phyloP scores from a whole-genome alignment of 2,888 invertebrate species.

The Lottia scabra region DNA sequence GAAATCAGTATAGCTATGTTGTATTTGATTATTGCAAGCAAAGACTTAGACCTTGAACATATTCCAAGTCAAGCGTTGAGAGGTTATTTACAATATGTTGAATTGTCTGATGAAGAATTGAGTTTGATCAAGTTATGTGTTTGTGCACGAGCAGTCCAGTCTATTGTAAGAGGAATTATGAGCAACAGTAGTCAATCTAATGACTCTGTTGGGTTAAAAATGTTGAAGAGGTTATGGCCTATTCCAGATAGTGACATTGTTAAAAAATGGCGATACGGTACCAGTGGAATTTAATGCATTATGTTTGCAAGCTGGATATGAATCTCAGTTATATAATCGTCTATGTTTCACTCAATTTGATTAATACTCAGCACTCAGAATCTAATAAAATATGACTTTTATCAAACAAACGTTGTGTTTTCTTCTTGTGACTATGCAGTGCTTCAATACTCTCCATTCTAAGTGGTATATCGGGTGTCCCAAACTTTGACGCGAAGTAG shows the following conservation, averaged over 20 bases:
- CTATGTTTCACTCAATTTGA: too few relatives aligned
- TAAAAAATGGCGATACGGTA: neutral
- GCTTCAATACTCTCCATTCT: too few relatives aligned
- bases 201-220: neutral
- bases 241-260: neutral
- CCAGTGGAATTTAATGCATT: too few relatives aligned
- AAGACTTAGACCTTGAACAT: neutral
- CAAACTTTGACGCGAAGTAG: too few relatives aligned
- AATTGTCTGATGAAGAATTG: neutral
- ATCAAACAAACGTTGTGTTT: too few relatives aligned
- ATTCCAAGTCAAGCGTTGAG: neutral
- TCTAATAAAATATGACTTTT: too few relatives aligned
- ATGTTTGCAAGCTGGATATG: too few relatives aligned
- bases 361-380: too few relatives aligned
- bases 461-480: too few relatives aligned
- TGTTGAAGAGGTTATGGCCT: neutral
- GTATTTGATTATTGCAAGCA: neutral
- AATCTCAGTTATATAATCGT: too few relatives aligned
- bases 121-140: neutral
- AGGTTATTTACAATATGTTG: neutral
- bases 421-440: too few relatives aligned
- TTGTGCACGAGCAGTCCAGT: neutral
- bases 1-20: neutral
- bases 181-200: neutral
- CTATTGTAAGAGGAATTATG: neutral